phyloP scores from a whole-genome alignment of 2,797 vertebrate genomes.

The Betta splendens region DNA sequence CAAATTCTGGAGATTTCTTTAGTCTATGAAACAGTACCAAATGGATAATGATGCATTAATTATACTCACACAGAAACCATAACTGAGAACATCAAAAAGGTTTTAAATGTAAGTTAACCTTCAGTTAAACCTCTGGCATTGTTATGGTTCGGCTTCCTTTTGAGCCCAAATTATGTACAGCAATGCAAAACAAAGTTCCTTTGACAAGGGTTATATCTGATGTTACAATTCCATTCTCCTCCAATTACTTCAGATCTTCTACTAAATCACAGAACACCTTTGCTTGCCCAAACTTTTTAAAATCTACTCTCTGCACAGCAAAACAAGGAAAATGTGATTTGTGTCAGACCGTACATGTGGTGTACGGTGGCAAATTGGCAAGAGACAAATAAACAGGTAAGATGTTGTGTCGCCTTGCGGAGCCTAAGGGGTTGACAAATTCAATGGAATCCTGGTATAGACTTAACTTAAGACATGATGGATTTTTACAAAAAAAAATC shows the following conservation, averaged over 20 bases:
- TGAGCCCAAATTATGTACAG: conserved; percentile 20
- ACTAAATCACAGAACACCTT: conserved; percentile 40
- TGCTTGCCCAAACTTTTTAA: conserved; percentile 25
- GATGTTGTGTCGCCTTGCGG: conserved; percentile 6
- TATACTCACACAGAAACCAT: too few species aligned
- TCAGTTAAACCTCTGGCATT: too few species aligned
- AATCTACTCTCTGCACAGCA: conserved; percentile 36
- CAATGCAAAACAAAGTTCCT: conserved; percentile 24
- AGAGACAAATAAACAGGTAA: conserved; percentile 5
- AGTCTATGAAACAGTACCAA: too few species aligned
- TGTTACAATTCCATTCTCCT: conserved; percentile 21
- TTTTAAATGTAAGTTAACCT: too few species aligned
- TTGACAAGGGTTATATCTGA: conserved; percentile 17
- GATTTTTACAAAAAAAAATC: conserved; percentile 2
- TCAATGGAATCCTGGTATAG: conserved; percentile 20
- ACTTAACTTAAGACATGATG: conserved; percentile 7
- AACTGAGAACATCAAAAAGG: too few species aligned
- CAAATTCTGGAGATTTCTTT: too few species aligned
- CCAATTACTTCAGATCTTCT: conserved; percentile 30
- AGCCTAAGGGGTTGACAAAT: conserved; percentile 1
- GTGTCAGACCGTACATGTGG: conserved; percentile 29
- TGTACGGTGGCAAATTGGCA: conserved; percentile 10
- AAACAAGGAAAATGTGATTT: conserved; percentile 38
- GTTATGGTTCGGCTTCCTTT: too few species aligned
- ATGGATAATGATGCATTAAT: too few species aligned